Percentiles rank a stretch among this genome's conserved stretches.
Conservation (phyloP, 1,140 invertebrate species). For the Caenorhabditis inopinata region DNA sequence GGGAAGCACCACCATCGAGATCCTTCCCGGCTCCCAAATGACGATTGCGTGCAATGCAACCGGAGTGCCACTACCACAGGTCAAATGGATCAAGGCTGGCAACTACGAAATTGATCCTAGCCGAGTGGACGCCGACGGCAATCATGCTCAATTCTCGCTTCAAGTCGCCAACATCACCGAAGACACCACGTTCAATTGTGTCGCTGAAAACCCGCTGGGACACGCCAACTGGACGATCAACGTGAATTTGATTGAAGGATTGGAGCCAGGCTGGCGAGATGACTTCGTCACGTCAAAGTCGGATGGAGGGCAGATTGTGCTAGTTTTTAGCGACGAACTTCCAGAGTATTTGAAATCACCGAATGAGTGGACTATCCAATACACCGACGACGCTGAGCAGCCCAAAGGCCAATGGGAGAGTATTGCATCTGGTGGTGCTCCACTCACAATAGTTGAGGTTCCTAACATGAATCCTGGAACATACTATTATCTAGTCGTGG, state of each 20-base stretch:
- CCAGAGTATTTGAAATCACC: slow-evolving; percentile 60
- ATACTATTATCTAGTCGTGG: slow-evolving; percentile 58
- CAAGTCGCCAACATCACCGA: slow-evolving; percentile 62
- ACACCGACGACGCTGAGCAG: slow-evolving; percentile 60
- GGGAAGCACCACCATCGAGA: slow-evolving; percentile 56
- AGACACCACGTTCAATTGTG: slow-evolving; percentile 62
- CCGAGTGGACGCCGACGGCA: slow-evolving; percentile 51
- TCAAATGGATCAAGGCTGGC: slow-evolving; percentile 64
- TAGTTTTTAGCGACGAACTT: slow-evolving; percentile 58
- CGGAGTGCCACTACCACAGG: slow-evolving; percentile 57
- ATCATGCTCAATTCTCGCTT: slow-evolving; percentile 57
- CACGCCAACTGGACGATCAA: slow-evolving; percentile 65
- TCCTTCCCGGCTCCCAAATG: slow-evolving; percentile 63
- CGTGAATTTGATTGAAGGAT: slow-evolving; percentile 56
- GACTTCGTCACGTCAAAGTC: slow-evolving; percentile 58
- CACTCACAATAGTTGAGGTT: slow-evolving; percentile 51
- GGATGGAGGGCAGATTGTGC: slow-evolving; percentile 54
- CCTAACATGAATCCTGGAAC: slow-evolving; percentile 56
- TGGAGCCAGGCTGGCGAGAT: slow-evolving; percentile 55
- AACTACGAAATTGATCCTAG: slow-evolving; percentile 64
- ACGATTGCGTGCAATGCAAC: slow-evolving; percentile 64
- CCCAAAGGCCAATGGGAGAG: slow-evolving; percentile 57
- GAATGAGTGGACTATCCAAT: slow-evolving; percentile 60
- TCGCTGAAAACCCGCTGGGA: slow-evolving; percentile 64
- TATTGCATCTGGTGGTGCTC: slow-evolving; percentile 53